phyloP scores from a whole-genome alignment of 2,797 vertebrate species.

The Spinus pinus region DNA sequence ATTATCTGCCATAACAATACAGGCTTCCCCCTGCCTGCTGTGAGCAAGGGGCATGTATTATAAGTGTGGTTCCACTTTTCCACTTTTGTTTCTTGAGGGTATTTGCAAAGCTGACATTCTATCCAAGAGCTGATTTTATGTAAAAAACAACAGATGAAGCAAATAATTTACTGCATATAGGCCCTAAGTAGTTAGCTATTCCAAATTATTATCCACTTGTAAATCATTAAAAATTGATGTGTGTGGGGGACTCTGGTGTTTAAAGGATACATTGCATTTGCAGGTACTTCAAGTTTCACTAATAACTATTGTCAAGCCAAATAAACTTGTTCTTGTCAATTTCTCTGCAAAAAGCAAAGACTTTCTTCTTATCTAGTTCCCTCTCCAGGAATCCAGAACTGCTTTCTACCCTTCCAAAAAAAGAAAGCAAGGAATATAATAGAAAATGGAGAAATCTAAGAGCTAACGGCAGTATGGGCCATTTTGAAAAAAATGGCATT shows the following conservation, averaged over 20 bases:
- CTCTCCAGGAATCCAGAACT: neutral
- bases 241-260: neutral
- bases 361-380: neutral
- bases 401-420: neutral
- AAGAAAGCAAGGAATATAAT: neutral
- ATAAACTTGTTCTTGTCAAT: neutral
- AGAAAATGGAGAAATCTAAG: neutral
- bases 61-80: neutral
- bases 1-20: neutral
- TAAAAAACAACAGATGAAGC: neutral
- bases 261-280: neutral
- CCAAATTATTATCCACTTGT: neutral
- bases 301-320: neutral
- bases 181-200: neutral
- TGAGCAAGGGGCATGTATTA: neutral
- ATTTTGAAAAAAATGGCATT: neutral
- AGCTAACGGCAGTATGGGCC: neutral
- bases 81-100: neutral
- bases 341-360: neutral
- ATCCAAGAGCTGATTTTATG: neutral
- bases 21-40: neutral
- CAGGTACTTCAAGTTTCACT: neutral
- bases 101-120: neutral
- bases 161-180: neutral
- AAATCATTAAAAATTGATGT: neutral